Conservation (phyloP, 2,797 vertebrate species). For the Galagoides demidoff region DNA sequence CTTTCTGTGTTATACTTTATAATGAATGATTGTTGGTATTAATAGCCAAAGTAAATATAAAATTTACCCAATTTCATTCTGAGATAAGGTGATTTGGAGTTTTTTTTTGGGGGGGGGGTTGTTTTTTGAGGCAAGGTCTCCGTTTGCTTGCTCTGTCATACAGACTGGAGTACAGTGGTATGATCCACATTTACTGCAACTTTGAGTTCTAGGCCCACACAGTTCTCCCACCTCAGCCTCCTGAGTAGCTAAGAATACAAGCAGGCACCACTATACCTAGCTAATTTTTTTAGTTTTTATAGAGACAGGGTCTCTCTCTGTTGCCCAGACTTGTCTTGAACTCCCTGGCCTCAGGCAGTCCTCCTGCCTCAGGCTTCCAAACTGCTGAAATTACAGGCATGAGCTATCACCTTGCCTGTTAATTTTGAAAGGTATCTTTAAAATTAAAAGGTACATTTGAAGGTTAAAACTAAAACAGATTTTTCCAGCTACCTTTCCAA, state of each 20-base stretch:
- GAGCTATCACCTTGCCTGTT: neutral
- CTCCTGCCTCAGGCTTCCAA: neutral
- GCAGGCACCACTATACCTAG: neutral
- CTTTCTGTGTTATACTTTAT: neutral
- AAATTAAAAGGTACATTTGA: constrained; percentile 16
- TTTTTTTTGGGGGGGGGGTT: neutral
- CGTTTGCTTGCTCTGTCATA: neutral
- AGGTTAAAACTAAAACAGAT: neutral
- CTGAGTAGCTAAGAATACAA: neutral
- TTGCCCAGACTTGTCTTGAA: neutral
- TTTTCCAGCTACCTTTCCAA: neutral
- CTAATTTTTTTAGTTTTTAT: neutral
- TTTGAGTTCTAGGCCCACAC: neutral
- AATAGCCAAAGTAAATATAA: constrained; percentile 31
- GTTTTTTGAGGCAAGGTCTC: neutral
- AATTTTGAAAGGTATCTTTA: constrained; percentile 21
- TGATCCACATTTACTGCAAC: neutral
- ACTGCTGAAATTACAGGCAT: neutral
- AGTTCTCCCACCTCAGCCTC: neutral
- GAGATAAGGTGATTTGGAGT: neutral
- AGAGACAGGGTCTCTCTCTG: neutral
- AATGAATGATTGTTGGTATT: neutral
- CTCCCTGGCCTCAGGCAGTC: neutral
- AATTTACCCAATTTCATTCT: neutral
- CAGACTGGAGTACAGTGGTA: neutral